Evolutionary conservation across 2,113 vertebrate genomes (phyloP), one percentile per base, ranked within the genome.

Genomic region (Chauna torquata): DNA sequence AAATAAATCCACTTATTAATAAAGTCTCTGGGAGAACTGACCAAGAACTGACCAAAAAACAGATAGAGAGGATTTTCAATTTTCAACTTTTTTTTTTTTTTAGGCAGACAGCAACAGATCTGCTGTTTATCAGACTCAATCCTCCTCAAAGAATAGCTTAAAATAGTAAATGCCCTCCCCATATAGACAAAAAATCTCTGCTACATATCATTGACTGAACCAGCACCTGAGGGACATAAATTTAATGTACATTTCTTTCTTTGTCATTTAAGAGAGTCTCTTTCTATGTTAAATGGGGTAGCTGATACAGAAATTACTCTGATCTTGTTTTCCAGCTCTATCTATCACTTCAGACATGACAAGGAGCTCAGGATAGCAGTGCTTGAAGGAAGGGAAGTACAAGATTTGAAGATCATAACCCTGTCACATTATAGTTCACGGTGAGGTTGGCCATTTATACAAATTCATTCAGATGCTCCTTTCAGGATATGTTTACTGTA

Each of bases 391-490:
- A 87, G 36, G 40, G 71, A 94, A 94, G 40, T 71, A 52, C 40
- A 61, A 54, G 68, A 82, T 90, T 86, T 82, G 55, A 71, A 92
- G 72, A 90, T 72, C 76, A 90, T 82, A 91, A 89, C 58, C 57
- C 72, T 94, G 71, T 83, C 80, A 86, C 3, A 2, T 65, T 59
- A 79, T 50, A 58, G 79, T 79, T 94, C 64, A 65, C 54, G 88
- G 71, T 80, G 76, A 85, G 70, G 57, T 49, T 74, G 28, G 27
- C 68, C 61, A 64, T 64, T 83, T 80, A 71, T 81, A 65, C 57
- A 96, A 75, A 96, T 52, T 49, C 54, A 54, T 82, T 94, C 78
- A 91, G 68, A 95, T 68, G 32, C 59, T 70, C 74, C 49, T 75
- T 85, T 90, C 71, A 93, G 57, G 71, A 27, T 81, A 2, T 32